Evolutionary conservation across 2,113 vertebrate genomes (phyloP).

Genomic region (Arothron firmamentum): DNA sequence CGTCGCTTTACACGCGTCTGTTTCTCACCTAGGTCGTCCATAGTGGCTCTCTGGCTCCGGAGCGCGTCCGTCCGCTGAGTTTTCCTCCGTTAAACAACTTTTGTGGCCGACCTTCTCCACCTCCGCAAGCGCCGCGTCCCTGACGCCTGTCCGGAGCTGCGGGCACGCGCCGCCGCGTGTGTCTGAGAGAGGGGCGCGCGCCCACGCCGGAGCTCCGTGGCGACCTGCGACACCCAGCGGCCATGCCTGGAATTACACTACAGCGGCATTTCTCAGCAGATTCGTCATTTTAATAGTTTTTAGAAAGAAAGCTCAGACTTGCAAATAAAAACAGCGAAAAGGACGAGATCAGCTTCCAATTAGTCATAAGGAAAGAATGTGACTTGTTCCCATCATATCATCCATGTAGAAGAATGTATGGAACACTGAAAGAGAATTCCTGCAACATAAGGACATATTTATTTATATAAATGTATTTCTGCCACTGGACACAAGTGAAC

Average conservation of each 20-base stretch:
- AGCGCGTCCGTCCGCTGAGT: conserved; percentile 3
- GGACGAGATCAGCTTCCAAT: too few relatives aligned
- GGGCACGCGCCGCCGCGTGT: background rate
- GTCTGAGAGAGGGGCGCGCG: conserved; percentile 28
- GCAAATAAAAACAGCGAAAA: too few relatives aligned
- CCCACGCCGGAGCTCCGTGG: background rate
- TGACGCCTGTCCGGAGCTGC: background rate
- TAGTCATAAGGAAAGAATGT: too few relatives aligned
- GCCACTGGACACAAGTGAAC: too few relatives aligned
- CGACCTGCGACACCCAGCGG: conserved; percentile 51
- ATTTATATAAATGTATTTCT: too few relatives aligned
- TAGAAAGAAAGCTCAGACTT: too few relatives aligned
- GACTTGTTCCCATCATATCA: too few relatives aligned
- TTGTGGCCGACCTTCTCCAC: conserved; percentile 55
- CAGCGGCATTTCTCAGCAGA: too few relatives aligned
- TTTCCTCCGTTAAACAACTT: conserved; percentile 9
- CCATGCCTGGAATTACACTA: background rate
- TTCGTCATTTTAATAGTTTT: too few relatives aligned
- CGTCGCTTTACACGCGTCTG: background rate
- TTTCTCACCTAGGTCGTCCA: conserved; percentile 77
- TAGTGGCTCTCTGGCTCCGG: conserved; percentile 32
- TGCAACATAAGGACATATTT: too few relatives aligned
- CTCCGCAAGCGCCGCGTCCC: background rate
- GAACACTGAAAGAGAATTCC: too few relatives aligned
- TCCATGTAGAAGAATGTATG: too few relatives aligned